phyloP scores from a whole-genome alignment of 2,797 vertebrate genomes.

The Oophaga sylvatica region DNA sequence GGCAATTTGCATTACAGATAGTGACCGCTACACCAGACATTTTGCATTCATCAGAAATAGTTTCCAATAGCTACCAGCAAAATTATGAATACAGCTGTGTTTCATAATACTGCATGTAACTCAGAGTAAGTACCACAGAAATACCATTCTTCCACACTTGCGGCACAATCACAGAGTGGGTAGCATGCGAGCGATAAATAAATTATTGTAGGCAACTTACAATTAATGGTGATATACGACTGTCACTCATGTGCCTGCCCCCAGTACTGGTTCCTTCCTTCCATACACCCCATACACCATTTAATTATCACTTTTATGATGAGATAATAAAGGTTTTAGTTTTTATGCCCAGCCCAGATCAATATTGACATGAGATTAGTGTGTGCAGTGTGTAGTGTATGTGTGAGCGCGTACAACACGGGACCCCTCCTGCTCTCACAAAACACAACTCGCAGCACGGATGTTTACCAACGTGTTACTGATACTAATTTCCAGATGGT shows the following conservation, averaged over 20 bases:
- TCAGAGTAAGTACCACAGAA: no score
- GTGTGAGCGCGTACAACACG: neutral
- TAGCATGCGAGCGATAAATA: no score
- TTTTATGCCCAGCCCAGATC: neutral
- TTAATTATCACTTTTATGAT: constrained; percentile 39
- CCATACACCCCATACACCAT: neutral
- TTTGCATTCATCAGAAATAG: no score
- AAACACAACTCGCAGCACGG: constrained; percentile 14
- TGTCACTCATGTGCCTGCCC: neutral
- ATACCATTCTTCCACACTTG: no score
- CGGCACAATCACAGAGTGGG: no score
- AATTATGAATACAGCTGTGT: no score
- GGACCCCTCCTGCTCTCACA: neutral
- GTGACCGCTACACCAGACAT: no score
- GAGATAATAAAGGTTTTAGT: constrained; percentile 15
- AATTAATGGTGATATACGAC: neutral
- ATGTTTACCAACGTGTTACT: constrained; percentile 30
- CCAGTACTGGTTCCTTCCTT: neutral
- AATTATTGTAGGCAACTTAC: neutral
- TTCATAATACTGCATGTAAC: no score
- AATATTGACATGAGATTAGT: constrained; percentile 59
- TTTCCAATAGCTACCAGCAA: no score
- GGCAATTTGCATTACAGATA: no score
- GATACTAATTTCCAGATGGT: constrained; percentile 36
- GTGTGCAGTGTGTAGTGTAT: neutral